Conservation (phyloP, 2,888 invertebrate species). For the Eumacrocentrus americanus region DNA sequence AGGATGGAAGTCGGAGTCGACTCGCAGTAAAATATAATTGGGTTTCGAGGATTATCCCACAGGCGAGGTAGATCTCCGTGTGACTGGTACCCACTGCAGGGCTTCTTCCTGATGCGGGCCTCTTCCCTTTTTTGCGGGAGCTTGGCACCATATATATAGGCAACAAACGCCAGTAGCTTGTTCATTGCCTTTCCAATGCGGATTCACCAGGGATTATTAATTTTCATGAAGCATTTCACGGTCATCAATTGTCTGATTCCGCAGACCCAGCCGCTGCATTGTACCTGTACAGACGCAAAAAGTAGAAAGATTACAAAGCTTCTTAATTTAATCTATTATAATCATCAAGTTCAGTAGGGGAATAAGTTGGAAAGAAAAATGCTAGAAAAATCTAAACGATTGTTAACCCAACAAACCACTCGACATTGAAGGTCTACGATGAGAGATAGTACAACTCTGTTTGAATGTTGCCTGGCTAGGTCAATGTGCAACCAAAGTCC, state of each 20-base stretch:
- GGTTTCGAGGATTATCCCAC: conserved; percentile 61
- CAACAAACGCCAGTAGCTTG: neutral
- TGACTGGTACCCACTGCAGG: conserved; percentile 40
- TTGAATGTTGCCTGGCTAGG: neutral
- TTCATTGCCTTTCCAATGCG: neutral
- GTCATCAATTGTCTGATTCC: neutral
- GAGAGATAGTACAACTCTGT: conserved; percentile 2
- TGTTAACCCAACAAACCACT: neutral
- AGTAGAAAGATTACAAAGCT: too few relatives aligned
- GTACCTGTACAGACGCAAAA: too few relatives aligned
- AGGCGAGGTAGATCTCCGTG: conserved; percentile 59
- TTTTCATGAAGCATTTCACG: conserved; percentile 14
- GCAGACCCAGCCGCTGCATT: too few relatives aligned
- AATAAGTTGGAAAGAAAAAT: too few relatives aligned
- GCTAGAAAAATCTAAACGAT: too few relatives aligned
- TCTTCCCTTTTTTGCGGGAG: conserved; percentile 14
- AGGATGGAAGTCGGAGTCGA: conserved; percentile 59
- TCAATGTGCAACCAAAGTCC: conserved; percentile 14
- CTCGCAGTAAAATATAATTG: conserved; percentile 62
- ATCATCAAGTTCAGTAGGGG: too few relatives aligned
- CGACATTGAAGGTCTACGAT: conserved; percentile 8
- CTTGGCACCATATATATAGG: neutral
- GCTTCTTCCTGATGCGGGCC: conserved; percentile 29
- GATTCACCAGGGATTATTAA: conserved; percentile 16
- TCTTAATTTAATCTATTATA: too few relatives aligned